Evolutionary conservation across 2,888 invertebrate species (phyloP).

Genomic region (Busseola fusca): DNA sequence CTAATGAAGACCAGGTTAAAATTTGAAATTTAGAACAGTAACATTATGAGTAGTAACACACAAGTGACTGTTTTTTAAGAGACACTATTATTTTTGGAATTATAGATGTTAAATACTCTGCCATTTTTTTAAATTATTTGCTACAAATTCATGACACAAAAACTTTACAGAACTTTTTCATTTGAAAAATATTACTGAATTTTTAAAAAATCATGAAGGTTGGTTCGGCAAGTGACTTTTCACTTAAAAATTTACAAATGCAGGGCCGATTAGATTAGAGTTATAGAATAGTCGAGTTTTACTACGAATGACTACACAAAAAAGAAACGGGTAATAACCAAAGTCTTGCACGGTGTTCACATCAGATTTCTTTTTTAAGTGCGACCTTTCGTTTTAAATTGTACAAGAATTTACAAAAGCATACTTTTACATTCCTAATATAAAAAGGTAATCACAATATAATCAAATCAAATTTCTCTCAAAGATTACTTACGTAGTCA

Average conservation of each 20-base stretch:
- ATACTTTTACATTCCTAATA: not conserved
- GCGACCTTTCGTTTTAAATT: not conserved
- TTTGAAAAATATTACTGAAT: not conserved
- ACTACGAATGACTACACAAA: not conserved
- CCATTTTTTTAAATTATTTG: not conserved
- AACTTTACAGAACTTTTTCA: not conserved
- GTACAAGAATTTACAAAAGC: not conserved
- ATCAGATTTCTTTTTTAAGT: conserved; percentile 8
- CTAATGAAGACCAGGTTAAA: not conserved
- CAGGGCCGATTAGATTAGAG: not conserved
- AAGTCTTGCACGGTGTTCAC: conserved; percentile 38
- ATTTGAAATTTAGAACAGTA: not conserved
- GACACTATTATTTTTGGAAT: not conserved
- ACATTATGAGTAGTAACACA: not conserved
- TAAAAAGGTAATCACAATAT: not conserved
- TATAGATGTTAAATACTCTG: not conserved
- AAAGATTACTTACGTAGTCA: conserved; percentile 79
- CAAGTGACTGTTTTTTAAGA: not conserved
- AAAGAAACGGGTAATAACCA: conserved; percentile 10
- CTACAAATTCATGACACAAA: not conserved
- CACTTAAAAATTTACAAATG: not conserved
- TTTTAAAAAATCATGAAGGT: not conserved
- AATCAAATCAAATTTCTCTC: not conserved
- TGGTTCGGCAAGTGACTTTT: not conserved
- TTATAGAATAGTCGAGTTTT: conserved; percentile 1